These are phyloP conservation scores for Gymnothorax reevesii DNA, from an alignment of 2,797 vertebrate genomes.

Conservation along the genomic window DNA sequence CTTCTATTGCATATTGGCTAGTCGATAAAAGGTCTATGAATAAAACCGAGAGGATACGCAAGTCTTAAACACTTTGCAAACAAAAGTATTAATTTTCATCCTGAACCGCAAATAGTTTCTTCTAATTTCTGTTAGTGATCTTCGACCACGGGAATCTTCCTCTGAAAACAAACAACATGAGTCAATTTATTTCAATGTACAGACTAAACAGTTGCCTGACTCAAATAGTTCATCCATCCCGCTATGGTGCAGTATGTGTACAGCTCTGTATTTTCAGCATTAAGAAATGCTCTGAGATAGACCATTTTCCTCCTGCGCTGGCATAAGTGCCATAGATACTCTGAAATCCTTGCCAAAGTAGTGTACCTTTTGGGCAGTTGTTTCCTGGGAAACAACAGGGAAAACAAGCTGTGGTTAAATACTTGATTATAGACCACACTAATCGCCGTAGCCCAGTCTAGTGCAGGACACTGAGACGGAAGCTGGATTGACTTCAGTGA, in stretches of 20 bases:
- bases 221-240: constrained; percentile 41
- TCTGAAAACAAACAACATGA: constrained; percentile 41
- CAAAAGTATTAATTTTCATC: constrained; percentile 21
- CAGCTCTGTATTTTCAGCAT: constrained; percentile 41
- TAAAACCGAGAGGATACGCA: not conserved
- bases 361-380: constrained; percentile 57
- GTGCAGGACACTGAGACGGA: constrained; percentile 37
- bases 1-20: not conserved
- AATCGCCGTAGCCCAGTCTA: constrained; percentile 46
- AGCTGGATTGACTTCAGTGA: constrained; percentile 61
- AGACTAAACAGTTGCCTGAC: constrained; percentile 44
- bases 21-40: not conserved
- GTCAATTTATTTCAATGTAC: constrained; percentile 31
- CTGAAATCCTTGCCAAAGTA: constrained; percentile 52
- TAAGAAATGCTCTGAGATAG: constrained; percentile 55
- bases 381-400: constrained; percentile 52
- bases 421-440: constrained; percentile 50
- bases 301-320: constrained; percentile 49
- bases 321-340: constrained; percentile 45
- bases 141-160: constrained; percentile 36
- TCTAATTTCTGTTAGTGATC: constrained; percentile 15
- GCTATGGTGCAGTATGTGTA: constrained; percentile 25
- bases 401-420: constrained; percentile 49
- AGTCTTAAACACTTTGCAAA: not conserved
- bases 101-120: constrained; percentile 34